Conservation (phyloP, 2,797 vertebrate species). For the Calcarius lapponicus region DNA sequence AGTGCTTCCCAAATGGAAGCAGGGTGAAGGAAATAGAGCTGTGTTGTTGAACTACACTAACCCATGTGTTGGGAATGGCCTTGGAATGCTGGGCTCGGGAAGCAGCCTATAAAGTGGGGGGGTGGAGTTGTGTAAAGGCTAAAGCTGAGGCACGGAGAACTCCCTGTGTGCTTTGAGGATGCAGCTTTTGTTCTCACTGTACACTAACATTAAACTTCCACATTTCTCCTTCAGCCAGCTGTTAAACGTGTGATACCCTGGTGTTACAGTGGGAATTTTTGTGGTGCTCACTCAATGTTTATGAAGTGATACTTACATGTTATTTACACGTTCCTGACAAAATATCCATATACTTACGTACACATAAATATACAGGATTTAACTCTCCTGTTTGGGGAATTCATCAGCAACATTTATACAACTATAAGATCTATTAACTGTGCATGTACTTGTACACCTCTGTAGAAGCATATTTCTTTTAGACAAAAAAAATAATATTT, state of each 20-base stretch:
- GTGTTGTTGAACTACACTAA: accelerated
- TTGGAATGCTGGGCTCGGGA: background rate
- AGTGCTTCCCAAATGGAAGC: background rate
- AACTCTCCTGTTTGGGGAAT: background rate
- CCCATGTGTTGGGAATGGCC: background rate
- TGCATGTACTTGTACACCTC: background rate
- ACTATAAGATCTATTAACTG: background rate
- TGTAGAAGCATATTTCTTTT: background rate
- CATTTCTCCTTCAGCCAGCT: background rate
- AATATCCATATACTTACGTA: accelerated
- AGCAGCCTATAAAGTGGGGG: background rate
- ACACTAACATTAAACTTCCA: background rate
- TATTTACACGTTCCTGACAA: background rate
- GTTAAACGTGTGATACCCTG: background rate
- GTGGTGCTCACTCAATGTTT: background rate
- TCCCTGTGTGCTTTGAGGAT: background rate
- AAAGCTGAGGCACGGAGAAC: background rate
- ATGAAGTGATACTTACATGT: background rate
- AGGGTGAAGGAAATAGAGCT: background rate
- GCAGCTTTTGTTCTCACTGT: background rate
- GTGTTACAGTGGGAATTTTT: background rate
- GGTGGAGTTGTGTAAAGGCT: background rate
- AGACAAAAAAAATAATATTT: background rate
- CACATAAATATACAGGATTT: background rate
- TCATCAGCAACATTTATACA: background rate